Percentiles rank a stretch among this genome's conserved stretches.
Evolutionary conservation across 2,888 invertebrate genomes (phyloP).

Genomic region (Epirrita christyi): DNA sequence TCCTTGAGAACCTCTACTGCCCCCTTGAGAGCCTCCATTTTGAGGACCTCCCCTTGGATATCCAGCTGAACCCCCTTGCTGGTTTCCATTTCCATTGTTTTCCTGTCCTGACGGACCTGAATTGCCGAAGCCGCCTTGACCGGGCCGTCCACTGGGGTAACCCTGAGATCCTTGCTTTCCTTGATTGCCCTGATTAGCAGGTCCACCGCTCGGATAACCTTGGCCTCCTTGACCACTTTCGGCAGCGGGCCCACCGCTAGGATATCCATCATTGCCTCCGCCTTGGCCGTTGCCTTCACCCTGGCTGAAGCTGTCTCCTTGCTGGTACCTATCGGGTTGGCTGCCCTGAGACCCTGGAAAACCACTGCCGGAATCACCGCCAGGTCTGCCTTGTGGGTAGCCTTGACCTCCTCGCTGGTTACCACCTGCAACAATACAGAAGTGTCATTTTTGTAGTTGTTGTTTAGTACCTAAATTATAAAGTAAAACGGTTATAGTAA

Average conservation of each 20-base stretch:
- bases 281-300: constrained; percentile 34
- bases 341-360: constrained; percentile 45
- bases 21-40: constrained; percentile 41
- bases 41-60: constrained; percentile 53
- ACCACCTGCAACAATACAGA: constrained; percentile 32
- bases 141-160: constrained; percentile 49
- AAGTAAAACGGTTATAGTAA: no score
- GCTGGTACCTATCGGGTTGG: constrained; percentile 45
- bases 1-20: constrained; percentile 39
- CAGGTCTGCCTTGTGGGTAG: constrained; percentile 49
- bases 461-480: neutral
- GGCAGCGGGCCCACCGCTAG: constrained; percentile 49
- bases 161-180: constrained; percentile 44
- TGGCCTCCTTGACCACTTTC: constrained; percentile 9
- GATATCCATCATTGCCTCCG: constrained; percentile 43
- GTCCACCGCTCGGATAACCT: constrained; percentile 31
- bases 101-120: constrained; percentile 33
- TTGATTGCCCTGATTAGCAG: constrained; percentile 24
- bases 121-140: constrained; percentile 34
- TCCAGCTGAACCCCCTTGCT: constrained; percentile 41
- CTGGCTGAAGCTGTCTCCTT: constrained; percentile 41
- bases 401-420: constrained; percentile 52
- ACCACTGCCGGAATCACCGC: constrained; percentile 41
- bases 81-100: constrained; percentile 19
- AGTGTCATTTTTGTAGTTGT: constrained; percentile 4